A percentile compares a stretch with the other conserved stretches of the same genome.
Conservation (phyloP, 2,113 vertebrate genomes). For the Phalacrocorax aristotelis region DNA sequence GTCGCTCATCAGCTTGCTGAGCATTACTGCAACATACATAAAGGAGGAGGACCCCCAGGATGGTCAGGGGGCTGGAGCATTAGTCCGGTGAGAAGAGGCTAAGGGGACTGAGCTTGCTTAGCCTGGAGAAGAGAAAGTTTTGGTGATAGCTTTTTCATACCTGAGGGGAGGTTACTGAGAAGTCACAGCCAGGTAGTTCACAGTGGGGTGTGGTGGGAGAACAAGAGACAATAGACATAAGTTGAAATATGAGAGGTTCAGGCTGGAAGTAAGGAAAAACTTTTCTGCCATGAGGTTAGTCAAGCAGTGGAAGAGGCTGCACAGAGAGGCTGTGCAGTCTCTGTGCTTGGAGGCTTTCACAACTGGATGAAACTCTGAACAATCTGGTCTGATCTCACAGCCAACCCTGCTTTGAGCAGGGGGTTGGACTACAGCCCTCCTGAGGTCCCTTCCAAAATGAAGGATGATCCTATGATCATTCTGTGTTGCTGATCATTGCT, state of each 20-base stretch:
- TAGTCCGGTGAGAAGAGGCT: neutral
- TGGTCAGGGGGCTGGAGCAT: neutral
- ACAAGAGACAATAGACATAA: neutral
- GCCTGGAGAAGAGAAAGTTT: neutral
- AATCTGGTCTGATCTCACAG: neutral
- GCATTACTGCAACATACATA: accelerated
- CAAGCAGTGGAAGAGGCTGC: neutral
- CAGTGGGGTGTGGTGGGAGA: neutral
- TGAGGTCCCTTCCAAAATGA: neutral
- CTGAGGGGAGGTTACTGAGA: neutral
- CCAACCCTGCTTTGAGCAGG: neutral
- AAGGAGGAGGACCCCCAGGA: accelerated
- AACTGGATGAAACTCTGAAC: neutral
- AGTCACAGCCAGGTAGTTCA: neutral
- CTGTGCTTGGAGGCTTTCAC: neutral
- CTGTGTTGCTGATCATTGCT: neutral
- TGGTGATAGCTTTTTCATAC: neutral
- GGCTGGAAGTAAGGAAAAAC: neutral
- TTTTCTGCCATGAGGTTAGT: neutral
- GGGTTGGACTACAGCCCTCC: neutral
- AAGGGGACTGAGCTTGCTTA: neutral
- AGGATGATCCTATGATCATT: neutral
- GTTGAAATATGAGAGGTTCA: neutral
- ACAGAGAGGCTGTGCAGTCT: neutral
- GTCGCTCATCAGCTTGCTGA: neutral